phyloP scores from a whole-genome alignment of 2,888 invertebrate species.

The Homarus gammarus region DNA sequence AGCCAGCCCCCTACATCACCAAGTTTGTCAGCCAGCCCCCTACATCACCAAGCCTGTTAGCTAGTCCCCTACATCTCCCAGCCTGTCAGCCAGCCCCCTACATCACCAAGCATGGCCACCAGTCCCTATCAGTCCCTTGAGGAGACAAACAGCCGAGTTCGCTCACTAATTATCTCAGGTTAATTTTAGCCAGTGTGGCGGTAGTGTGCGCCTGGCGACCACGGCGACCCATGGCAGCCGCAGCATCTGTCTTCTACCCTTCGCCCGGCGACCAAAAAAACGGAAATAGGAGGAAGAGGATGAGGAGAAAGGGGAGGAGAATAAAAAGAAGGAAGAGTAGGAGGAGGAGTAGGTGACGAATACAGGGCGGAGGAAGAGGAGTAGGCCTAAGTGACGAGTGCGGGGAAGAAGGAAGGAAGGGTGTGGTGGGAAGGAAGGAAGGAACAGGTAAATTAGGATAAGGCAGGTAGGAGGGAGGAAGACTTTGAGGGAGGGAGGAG shows the following conservation, averaged over 20 bases:
- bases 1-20: background rate
- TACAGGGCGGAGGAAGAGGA: background rate
- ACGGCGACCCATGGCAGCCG: background rate
- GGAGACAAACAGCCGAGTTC: background rate
- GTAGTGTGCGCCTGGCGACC: background rate
- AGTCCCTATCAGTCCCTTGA: no score
- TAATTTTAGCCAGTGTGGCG: background rate
- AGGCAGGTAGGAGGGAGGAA: background rate
- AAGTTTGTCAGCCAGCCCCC: no score
- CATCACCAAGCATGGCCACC: background rate
- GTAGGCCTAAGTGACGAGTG: background rate
- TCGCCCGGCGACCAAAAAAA: background rate
- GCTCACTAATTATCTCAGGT: background rate
- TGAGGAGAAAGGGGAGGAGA: background rate
- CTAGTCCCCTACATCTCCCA: no score
- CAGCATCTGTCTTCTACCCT: background rate
- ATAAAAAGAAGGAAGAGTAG: background rate
- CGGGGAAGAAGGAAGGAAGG: background rate
- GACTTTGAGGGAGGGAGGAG: background rate
- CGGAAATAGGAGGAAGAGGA: background rate
- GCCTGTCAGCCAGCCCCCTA: background rate
- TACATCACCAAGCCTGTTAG: no score
- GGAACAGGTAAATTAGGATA: background rate
- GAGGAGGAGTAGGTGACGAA: background rate
- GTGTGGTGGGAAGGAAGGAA: background rate